Evolutionary conservation across 2,888 invertebrate species (phyloP).

Genomic region (Epirrhoe tristata): DNA sequence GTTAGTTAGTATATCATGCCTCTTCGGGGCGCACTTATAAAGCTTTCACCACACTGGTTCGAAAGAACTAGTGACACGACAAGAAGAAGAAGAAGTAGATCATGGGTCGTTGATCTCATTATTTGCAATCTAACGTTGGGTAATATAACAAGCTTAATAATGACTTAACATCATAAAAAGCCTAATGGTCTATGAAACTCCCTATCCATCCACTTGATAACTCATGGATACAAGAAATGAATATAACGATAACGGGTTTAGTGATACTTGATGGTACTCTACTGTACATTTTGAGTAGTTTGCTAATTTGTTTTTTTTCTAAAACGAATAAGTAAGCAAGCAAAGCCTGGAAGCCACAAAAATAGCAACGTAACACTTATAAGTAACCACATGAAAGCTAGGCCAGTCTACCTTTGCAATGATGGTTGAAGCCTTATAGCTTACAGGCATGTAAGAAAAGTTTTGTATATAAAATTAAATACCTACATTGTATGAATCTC

Average conservation of each 20-base stretch:
- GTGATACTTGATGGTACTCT: too few relatives aligned
- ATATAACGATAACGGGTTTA: conserved; percentile 4
- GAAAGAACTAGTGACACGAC: not conserved
- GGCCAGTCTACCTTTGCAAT: not conserved
- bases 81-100: not conserved
- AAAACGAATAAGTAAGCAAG: not conserved
- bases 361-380: conserved; percentile 13
- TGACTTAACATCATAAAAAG: conserved; percentile 31
- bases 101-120: conserved; percentile 7
- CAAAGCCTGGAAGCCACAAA: conserved; percentile 21
- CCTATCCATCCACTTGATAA: conserved; percentile 31
- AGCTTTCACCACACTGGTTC: too few relatives aligned
- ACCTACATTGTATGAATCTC: too few relatives aligned
- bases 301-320: not conserved
- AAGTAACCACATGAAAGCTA: conserved; percentile 10
- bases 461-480: not conserved
- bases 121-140: conserved; percentile 23
- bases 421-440: conserved; percentile 4
- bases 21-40: too few relatives aligned
- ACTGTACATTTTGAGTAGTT: too few relatives aligned
- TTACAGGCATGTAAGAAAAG: not conserved
- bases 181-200: conserved; percentile 40
- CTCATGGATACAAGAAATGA: conserved; percentile 25
- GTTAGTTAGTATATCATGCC: too few relatives aligned
- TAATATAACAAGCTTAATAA: conserved; percentile 33